Conservation (phyloP, 2,113 vertebrate species). For the Planiliza haematocheilus region DNA sequence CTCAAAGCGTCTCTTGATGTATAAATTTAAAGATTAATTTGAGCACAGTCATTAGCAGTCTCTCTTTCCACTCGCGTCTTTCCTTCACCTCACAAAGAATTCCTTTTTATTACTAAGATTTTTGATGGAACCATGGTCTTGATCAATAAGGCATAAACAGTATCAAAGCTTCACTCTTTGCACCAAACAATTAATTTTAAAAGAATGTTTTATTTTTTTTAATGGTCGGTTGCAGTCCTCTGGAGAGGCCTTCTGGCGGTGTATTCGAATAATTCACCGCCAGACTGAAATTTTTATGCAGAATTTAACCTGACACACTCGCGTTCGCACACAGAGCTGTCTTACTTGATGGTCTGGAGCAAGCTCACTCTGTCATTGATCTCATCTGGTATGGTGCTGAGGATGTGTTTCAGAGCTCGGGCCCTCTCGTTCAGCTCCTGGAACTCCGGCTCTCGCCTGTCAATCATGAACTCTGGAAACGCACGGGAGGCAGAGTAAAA, state of each 20-base stretch:
- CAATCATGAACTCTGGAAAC: constrained; percentile 92
- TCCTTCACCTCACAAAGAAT: background rate
- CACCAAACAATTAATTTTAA: background rate
- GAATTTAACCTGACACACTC: constrained; percentile 2
- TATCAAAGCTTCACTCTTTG: background rate
- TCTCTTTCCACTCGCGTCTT: background rate
- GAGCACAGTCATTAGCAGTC: background rate
- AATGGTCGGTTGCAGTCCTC: no score
- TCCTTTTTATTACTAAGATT: background rate
- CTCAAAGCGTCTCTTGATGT: background rate
- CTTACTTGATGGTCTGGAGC: constrained; percentile 96
- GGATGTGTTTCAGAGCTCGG: constrained; percentile 93
- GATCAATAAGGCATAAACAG: background rate
- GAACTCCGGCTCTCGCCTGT: constrained; percentile 93
- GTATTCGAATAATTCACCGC: background rate
- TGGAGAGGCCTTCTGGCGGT: constrained; percentile 4
- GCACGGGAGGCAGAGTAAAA: constrained; percentile 50
- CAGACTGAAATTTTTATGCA: background rate
- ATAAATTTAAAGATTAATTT: background rate
- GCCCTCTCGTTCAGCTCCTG: constrained; percentile 96
- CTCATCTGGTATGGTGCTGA: constrained; percentile 97
- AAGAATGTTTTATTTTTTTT: background rate
- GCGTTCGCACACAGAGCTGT: constrained; percentile 31
- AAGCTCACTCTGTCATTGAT: constrained; percentile 94
- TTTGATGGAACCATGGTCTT: background rate